Base-by-base conservation (phyloP, 2,888 invertebrate genomes). In the Caenorhabditis panamensis region DNA sequence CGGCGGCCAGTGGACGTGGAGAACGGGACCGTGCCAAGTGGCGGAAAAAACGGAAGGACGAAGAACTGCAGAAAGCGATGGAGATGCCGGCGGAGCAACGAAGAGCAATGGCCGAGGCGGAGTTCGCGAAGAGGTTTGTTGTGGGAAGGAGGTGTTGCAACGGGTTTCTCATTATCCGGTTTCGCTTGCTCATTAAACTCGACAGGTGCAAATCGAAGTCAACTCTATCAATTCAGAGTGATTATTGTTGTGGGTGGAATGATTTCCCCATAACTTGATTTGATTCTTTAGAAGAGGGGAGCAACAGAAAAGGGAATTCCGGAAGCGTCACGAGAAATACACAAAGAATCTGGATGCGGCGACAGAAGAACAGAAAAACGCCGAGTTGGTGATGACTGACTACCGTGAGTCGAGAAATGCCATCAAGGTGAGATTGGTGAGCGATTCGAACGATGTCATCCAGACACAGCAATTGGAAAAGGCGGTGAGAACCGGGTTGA, bases 41-140 rank as follows among this genome's bases (percentile, higher is more conserved):
- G 91, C 96, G 75, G 5, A 66, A 44, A 16, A 41, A 44, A 31
- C 24, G 96, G 92, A 96, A 93, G 92, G 96, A 96, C 95, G 96
- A 96, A 92, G 93, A 92, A 93, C 95, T 95, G 24, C 96, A 95
- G 20, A 96, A 96, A 83, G 95, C 94, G 91, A n/a, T n/a, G n/a
- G 96, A 54, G 16, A 26, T 49, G 24, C 18, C 18, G 1, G 24
- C 28, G 26, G 22, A 54, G 26, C 22, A 41, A 37, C 37, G 64
- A n/a, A 13, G 54, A 36, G 37, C 20, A n/a, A 22, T 41, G 36
- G 41, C 31, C n/a, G 73, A 73, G 66, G 73, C 44, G 51, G 73
- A 66, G 51, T 36, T 56, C 26, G 36, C 31, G 49, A 72, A n/a
- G 13, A 72, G 44, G 68, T 64, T 28, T 49, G 18, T 44, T 62